Conservation (phyloP, 2,888 invertebrate species). For the Iphiclides podalirius region DNA sequence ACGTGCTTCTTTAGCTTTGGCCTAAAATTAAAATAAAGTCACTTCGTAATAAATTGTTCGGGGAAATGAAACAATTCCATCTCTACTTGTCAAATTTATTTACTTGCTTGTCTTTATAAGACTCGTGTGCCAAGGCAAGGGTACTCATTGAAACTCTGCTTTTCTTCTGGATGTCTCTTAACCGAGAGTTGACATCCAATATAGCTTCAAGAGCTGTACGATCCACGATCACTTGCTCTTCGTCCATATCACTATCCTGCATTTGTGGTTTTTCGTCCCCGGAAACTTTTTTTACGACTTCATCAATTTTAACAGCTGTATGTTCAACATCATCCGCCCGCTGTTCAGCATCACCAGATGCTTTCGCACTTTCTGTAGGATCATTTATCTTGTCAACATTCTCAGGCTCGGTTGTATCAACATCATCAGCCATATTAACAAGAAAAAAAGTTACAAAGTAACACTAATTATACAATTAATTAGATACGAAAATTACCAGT, state of each 20-base stretch:
- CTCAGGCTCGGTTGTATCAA: slow-evolving; percentile 35
- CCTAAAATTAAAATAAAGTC: slow-evolving; percentile 58
- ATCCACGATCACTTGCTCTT: slow-evolving; percentile 46
- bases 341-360: slow-evolving; percentile 26
- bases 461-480: slow-evolving; percentile 21
- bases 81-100: slow-evolving; percentile 46
- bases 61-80: slow-evolving; percentile 43
- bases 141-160: slow-evolving; percentile 67
- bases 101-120: slow-evolving; percentile 77
- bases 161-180: slow-evolving; percentile 60
- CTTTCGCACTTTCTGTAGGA: slow-evolving; percentile 27
- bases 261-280: slow-evolving; percentile 35
- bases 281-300: slow-evolving; percentile 35
- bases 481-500: no score
- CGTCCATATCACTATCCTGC: slow-evolving; percentile 15
- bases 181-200: slow-evolving; percentile 59
- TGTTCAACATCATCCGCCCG: slow-evolving; percentile 39
- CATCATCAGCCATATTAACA: slow-evolving; percentile 42
- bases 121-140: slow-evolving; percentile 61
- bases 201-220: slow-evolving; percentile 65
- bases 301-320: slow-evolving; percentile 42
- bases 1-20: slow-evolving; percentile 82
- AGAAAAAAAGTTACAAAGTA: slow-evolving; percentile 22
- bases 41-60: slow-evolving; percentile 11
- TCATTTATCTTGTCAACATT: slow-evolving; percentile 26